phyloP scores from a whole-genome alignment of 2,888 invertebrate genomes.

The Pristionchus japonicus region DNA sequence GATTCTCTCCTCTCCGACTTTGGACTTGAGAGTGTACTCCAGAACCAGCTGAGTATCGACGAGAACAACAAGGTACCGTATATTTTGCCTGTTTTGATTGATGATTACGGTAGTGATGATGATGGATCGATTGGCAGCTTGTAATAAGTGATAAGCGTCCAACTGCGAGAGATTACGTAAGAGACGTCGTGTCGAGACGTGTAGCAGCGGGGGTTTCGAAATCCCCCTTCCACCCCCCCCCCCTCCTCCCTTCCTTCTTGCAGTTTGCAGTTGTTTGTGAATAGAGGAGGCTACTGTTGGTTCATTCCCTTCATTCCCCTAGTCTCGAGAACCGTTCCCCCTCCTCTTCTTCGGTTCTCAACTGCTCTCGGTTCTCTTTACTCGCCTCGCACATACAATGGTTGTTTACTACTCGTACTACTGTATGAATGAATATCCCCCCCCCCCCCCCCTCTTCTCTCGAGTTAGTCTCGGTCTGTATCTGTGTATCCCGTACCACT shows the following conservation, averaged over 20 bases:
- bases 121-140: not conserved
- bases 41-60: conserved; percentile 53
- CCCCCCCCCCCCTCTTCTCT: not conserved
- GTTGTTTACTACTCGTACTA: conserved; percentile 16
- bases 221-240: not conserved
- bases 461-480: not conserved
- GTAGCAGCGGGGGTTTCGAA: not conserved
- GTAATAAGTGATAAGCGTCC: not conserved
- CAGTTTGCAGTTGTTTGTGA: conserved; percentile 18
- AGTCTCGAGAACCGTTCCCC: not conserved
- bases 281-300: not conserved
- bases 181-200: not conserved
- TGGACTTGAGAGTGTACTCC: conserved; percentile 62
- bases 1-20: conserved; percentile 82
- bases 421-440: conserved; percentile 2
- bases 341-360: not conserved
- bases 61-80: conserved; percentile 22
- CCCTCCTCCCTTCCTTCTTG: not conserved
- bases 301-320: conserved; percentile 25
- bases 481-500: not conserved
- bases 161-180: not conserved
- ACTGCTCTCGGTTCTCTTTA: not conserved
- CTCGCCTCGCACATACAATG: not conserved
- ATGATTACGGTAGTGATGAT: not conserved
- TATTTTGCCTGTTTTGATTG: too few relatives aligned